Percentiles rank a stretch among this genome's conserved stretches.
These are phyloP conservation scores for Drosophila gaucha DNA, from an alignment of 2,888 invertebrate genomes.

Conservation along the genomic window DNA sequence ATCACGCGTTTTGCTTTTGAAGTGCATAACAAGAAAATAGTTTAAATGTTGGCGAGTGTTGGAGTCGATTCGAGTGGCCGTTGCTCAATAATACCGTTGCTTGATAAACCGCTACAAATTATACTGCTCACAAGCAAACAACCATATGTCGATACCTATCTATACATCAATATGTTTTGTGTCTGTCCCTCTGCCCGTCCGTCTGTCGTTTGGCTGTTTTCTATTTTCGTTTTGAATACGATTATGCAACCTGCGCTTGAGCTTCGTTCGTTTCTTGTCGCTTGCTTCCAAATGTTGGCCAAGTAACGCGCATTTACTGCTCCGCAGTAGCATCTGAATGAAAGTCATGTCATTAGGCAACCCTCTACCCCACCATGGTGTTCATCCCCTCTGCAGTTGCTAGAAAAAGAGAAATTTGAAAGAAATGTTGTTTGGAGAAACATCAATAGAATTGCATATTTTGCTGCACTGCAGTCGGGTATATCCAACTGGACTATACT, in stretches of 20 bases:
- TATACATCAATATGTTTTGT: slow-evolving; percentile 44
- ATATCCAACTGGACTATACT: background rate
- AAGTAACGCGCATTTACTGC: slow-evolving; percentile 52
- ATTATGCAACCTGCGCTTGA: slow-evolving; percentile 70
- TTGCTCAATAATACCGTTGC: slow-evolving; percentile 78
- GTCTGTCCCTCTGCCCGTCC: slow-evolving; percentile 6
- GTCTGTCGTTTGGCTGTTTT: slow-evolving; percentile 44
- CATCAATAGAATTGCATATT: slow-evolving; percentile 40
- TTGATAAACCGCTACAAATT: slow-evolving; percentile 81
- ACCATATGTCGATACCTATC: slow-evolving; percentile 35
- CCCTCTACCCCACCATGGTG: background rate
- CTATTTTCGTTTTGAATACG: slow-evolving; percentile 71
- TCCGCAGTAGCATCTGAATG: slow-evolving; percentile 47
- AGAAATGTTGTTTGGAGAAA: background rate
- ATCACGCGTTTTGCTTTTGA: slow-evolving; percentile 50
- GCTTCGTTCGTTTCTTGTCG: slow-evolving; percentile 56
- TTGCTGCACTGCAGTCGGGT: background rate
- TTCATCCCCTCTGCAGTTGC: background rate
- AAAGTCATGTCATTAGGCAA: slow-evolving; percentile 47
- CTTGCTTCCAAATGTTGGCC: slow-evolving; percentile 58
- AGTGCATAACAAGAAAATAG: slow-evolving; percentile 79
- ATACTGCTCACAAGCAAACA: slow-evolving; percentile 49
- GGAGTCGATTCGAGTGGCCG: slow-evolving; percentile 69
- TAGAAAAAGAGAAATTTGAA: slow-evolving; percentile 48
- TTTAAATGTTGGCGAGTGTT: slow-evolving; percentile 69